Evolutionary conservation across 2,797 vertebrate species (phyloP).

Genomic region (Gymnothorax reevesii): DNA sequence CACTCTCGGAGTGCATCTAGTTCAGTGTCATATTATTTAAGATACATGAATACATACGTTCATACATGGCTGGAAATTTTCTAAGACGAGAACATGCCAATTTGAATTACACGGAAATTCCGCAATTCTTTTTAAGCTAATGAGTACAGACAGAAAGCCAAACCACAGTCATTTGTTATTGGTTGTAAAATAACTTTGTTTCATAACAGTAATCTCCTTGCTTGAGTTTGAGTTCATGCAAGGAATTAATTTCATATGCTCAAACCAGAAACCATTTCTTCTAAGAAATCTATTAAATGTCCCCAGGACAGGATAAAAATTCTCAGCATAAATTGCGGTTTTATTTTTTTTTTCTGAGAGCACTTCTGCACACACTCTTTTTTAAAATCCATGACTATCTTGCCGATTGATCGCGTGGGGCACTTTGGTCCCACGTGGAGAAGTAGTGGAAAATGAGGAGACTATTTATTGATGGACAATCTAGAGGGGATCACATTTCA

Average conservation of each 20-base stretch:
- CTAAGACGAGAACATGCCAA: background rate
- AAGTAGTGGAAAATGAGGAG: slow-evolving; percentile 63
- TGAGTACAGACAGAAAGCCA: background rate
- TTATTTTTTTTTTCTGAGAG: background rate
- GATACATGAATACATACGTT: no score
- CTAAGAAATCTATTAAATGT: background rate
- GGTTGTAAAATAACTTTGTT: background rate
- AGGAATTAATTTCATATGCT: background rate
- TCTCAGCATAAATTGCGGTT: background rate
- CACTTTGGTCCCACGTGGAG: slow-evolving; percentile 62
- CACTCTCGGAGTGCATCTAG: background rate
- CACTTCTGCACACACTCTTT: background rate
- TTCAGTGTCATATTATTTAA: no score
- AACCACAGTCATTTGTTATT: background rate
- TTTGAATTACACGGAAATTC: background rate
- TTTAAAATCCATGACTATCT: background rate
- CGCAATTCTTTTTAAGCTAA: background rate
- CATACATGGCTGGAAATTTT: background rate
- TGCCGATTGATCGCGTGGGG: slow-evolving; percentile 65
- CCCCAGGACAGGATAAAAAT: background rate
- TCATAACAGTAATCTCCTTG: background rate
- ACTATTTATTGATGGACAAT: slow-evolving; percentile 63
- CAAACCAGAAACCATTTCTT: background rate
- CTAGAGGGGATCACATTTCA: slow-evolving; percentile 49
- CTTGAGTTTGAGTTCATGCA: background rate